phyloP scores from a whole-genome alignment of 2,888 invertebrate species.

The Drosophila barbarae region DNA sequence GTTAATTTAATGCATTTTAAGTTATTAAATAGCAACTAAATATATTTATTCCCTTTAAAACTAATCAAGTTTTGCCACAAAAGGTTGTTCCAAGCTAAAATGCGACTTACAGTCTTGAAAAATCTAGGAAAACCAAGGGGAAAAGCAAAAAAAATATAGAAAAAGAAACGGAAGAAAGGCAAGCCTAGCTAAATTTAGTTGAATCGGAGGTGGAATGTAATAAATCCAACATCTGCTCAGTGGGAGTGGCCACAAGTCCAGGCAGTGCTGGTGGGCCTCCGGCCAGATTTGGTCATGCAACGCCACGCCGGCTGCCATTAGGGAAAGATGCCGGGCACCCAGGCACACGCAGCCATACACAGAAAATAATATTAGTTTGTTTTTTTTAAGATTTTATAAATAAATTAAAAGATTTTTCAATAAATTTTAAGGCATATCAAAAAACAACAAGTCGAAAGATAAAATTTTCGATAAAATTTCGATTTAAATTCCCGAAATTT shows the following conservation, averaged over 20 bases:
- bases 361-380: too few relatives aligned
- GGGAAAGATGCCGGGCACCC: slow-evolving; percentile 11
- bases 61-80: not conserved
- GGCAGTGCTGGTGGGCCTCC: not conserved
- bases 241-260: slow-evolving; percentile 9
- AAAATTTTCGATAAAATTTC: not conserved
- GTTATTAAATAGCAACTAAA: not conserved
- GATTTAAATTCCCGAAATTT: too few relatives aligned
- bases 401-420: too few relatives aligned
- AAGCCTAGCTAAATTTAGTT: slow-evolving; percentile 5
- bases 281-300: slow-evolving; percentile 25
- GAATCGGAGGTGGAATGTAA: slow-evolving; percentile 22
- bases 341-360: slow-evolving; percentile 6
- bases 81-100: not conserved
- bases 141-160: not conserved
- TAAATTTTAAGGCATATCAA: too few relatives aligned
- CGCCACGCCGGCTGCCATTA: slow-evolving; percentile 12
- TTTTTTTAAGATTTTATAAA: too few relatives aligned
- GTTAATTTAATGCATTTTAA: not conserved
- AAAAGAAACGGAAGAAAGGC: not conserved
- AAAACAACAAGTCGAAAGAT: too few relatives aligned
- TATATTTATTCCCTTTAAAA: not conserved
- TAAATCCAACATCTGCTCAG: slow-evolving; percentile 20
- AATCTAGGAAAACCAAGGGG: not conserved
- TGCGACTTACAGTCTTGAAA: not conserved